phyloP scores from a whole-genome alignment of 2,797 vertebrate genomes.

The Protonibea diacanthus region DNA sequence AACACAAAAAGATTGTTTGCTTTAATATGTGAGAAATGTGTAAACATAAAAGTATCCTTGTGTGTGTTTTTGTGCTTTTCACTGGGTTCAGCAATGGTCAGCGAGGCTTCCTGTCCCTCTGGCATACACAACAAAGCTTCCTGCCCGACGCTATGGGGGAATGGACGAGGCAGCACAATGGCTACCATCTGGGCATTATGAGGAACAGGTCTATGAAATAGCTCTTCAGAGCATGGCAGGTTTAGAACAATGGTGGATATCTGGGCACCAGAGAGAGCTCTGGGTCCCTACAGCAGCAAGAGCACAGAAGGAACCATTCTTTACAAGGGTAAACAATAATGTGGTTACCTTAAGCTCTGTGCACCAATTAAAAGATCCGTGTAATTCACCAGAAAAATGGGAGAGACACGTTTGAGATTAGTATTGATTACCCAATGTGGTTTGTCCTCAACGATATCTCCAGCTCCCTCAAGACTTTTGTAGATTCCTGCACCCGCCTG shows the following conservation, averaged over 20 bases:
- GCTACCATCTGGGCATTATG: slow-evolving; percentile 87
- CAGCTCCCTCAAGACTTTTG: slow-evolving; percentile 95
- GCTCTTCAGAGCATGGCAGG: slow-evolving; percentile 76
- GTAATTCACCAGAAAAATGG: slow-evolving; percentile 22
- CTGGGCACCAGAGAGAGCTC: slow-evolving; percentile 69
- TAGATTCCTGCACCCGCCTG: slow-evolving; percentile 95
- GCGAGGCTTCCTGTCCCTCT: slow-evolving; percentile 82
- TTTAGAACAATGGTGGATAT: slow-evolving; percentile 76
- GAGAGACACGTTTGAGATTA: slow-evolving; percentile 43
- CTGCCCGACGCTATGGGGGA: slow-evolving; percentile 78
- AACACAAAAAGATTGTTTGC: slow-evolving; percentile 15
- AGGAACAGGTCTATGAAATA: slow-evolving; percentile 72
- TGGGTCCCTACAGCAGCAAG: slow-evolving; percentile 68
- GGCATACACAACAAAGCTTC: slow-evolving; percentile 85
- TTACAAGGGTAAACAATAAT: slow-evolving; percentile 59
- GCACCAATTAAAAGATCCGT: slow-evolving; percentile 39
- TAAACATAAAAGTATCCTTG: slow-evolving; percentile 48
- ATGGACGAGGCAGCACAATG: slow-evolving; percentile 82
- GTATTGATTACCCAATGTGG: slow-evolving; percentile 93
- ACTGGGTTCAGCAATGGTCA: slow-evolving; percentile 73
- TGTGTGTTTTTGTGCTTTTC: slow-evolving; percentile 68
- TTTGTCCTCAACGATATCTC: slow-evolving; percentile 98
- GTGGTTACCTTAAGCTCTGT: slow-evolving; percentile 34
- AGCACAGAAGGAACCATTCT: slow-evolving; percentile 70
- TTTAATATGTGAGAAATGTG: slow-evolving; percentile 45